Evolutionary conservation across 2,797 vertebrate genomes (phyloP), one percentile per base, ranked within the genome.

Genomic region (Gobio occitaniae): DNA sequence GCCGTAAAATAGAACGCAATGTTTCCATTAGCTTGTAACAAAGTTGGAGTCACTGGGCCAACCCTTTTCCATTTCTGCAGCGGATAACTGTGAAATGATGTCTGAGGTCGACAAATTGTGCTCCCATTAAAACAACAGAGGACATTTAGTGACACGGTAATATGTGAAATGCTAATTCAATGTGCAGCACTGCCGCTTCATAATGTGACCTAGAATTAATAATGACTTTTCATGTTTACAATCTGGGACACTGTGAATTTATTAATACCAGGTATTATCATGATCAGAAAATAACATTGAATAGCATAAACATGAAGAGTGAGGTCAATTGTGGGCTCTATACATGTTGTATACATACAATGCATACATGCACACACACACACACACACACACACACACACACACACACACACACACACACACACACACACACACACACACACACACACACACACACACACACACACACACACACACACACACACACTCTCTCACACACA

Each of bases 1-100:
- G 65, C 63, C 61, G 25, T 69, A 82, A 85, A 85, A 88, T 77
- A 82, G 41, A 50, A 56, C 65, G 85, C 77, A 25, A 29, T 70
- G 78, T 90, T 92, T 90, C 87, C 59, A 89, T 92, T 79, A 48
- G 76, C 86, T 72, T 29, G 47, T 87, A 88, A 66, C 72, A 47
- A 80, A 83, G 81, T 48, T 89, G 56, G 68, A 89, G 84, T 83
- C 44, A 84, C 65, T 66, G 76, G 36, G 88, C 72, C 65, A 63
- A 36, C 63, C 44, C 83, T 87, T 83, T 83, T 83, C 68, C 82
- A 83, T 84, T 87, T 74, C 76, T 83, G 63, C 75, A 8, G 87
- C 84, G 75, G 48, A 88, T 83, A 86, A 82, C 80, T 86, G 70
- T 88, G 78, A 89, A 89, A 90, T 87, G 69, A 83, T 78, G 76